Conservation (phyloP, 2,113 vertebrate genomes). For the Nothobranchius kuhntae region DNA sequence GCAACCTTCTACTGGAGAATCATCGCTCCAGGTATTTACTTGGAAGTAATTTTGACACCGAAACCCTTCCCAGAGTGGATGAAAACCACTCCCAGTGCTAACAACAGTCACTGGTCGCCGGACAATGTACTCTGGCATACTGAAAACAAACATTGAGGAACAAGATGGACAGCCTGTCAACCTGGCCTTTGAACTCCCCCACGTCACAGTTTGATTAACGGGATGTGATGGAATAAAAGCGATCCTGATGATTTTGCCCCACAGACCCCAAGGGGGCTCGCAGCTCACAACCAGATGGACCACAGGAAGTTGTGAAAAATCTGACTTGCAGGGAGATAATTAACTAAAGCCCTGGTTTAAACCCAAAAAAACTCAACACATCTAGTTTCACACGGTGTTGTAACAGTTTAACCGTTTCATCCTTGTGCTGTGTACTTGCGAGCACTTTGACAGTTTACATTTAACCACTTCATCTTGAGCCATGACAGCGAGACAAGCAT, state of each 20-base stretch:
- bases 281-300: too few relatives aligned
- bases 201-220: too few relatives aligned
- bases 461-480: slow-evolving; percentile 1
- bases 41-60: background rate
- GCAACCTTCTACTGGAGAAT: background rate
- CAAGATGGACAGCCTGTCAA: background rate
- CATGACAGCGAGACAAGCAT: background rate
- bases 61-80: background rate
- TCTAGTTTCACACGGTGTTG: slow-evolving; percentile 3
- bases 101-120: background rate
- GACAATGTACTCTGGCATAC: background rate
- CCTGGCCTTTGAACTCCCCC: background rate
- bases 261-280: too few relatives aligned
- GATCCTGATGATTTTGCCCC: too few relatives aligned
- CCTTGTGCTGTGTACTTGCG: background rate
- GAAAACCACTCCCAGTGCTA: background rate
- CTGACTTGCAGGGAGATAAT: slow-evolving; percentile 27
- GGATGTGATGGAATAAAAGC: too few relatives aligned
- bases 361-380: background rate
- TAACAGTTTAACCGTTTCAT: slow-evolving; percentile 40
- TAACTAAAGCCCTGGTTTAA: slow-evolving; percentile 37
- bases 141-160: background rate
- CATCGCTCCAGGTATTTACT: background rate
- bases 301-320: too few relatives aligned
- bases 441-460: background rate